Evolutionary conservation across 1,140 invertebrate species (phyloP).

Genomic region (Rhysida immarginata): DNA sequence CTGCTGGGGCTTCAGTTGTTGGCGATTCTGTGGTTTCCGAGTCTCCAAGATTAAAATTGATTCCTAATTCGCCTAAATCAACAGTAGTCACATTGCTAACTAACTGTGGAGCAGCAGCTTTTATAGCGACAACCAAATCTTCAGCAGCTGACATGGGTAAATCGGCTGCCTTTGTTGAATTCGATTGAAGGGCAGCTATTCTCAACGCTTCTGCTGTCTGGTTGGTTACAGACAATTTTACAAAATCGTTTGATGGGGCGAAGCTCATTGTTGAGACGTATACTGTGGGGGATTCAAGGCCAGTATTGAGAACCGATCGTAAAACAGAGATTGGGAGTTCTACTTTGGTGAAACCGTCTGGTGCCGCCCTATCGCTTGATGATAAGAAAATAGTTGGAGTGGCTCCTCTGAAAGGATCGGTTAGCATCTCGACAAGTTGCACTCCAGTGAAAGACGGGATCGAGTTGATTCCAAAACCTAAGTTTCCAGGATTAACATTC

Average conservation of each 20-base stretch:
- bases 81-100: background rate
- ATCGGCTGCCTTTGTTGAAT: background rate
- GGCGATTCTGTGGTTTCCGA: too few relatives aligned
- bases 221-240: background rate
- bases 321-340: background rate
- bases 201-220: background rate
- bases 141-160: background rate
- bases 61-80: background rate
- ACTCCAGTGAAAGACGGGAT: background rate
- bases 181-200: background rate
- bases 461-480: background rate
- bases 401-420: background rate
- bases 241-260: slow-evolving; percentile 1
- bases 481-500: background rate
- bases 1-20: background rate
- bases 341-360: slow-evolving; percentile 3
- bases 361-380: background rate
- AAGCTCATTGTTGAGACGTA: background rate
- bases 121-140: slow-evolving; percentile 2
- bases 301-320: background rate
- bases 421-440: background rate
- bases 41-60: background rate
- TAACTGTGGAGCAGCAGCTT: background rate
- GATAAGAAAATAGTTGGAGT: background rate
- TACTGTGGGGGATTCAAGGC: background rate